Conservation (phyloP, 1,140 invertebrate genomes). For the Drosophila mayri region DNA sequence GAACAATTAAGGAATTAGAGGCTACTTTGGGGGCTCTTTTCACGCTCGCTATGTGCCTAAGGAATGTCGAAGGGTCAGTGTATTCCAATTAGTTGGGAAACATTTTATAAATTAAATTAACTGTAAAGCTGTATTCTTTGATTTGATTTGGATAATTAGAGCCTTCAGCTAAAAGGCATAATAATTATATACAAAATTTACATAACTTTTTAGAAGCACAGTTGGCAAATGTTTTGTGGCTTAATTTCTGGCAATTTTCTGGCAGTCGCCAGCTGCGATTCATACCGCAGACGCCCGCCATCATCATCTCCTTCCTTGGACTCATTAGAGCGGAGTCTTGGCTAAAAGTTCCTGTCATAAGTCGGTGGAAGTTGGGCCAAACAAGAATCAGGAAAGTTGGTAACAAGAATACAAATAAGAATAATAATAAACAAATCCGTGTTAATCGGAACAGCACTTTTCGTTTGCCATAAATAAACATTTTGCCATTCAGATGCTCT, state of each 20-base stretch:
- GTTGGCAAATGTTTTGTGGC: not conserved
- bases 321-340: constrained; percentile 19
- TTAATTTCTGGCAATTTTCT: constrained; percentile 5
- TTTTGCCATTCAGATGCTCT: constrained; percentile 1
- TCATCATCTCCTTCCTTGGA: not conserved
- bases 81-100: too few relatives aligned
- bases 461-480: constrained; percentile 7
- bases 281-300: not conserved
- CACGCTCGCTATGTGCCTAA: not conserved
- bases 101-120: not conserved
- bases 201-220: not conserved
- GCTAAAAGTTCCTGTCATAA: constrained; percentile 40
- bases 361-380: constrained; percentile 1
- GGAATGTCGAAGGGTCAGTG: not conserved
- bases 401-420: not conserved
- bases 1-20: constrained; percentile 20
- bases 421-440: constrained; percentile 2
- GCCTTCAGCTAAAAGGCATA: not conserved
- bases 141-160: not conserved
- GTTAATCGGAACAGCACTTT: constrained; percentile 4
- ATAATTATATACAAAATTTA: not conserved
- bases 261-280: constrained; percentile 22
- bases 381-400: not conserved
- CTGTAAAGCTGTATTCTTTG: not conserved
- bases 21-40: not conserved